Base-by-base conservation (phyloP, 2,113 vertebrate species). In the Lucifuga dentata region DNA sequence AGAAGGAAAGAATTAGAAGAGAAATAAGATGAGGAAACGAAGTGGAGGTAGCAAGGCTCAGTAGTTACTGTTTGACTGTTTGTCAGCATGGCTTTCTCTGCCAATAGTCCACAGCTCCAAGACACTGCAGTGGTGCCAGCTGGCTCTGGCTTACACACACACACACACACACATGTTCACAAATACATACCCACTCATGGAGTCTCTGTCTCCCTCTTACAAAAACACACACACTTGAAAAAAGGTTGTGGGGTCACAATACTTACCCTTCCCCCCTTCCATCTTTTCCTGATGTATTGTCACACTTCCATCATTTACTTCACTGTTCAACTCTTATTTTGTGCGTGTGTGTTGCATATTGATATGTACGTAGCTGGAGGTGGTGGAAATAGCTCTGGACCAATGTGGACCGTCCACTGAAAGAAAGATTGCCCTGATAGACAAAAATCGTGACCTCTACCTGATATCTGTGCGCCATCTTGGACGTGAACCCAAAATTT, bases 391-490 rank as follows among this genome's bases (percentile, higher is more conserved):
- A 62, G 95, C 96, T 56, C 88, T 99, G 89, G 96, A 99, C 86
- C 96, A 98, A 88, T 94, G 93, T 43, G 98, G 97, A 55, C 90
- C 94, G 21, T 93, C 93, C 44, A 94, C 70, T 75, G 96, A 96
- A 40, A 94, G 97, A 65, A 98, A 96, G 93, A 92, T 99, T 21
- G 95, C 95, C 66, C 90, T 99, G 85, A 94, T 97, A 84, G 97
- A 99, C 90, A 99, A 97, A 89, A 98, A 98, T 80, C 95, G 94
- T 75, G 97, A 99, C 88, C 95, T 99, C 33, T 95, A 94, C 83
- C 92, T 99, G 80, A 95, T 94, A 24, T 94, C 95, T 1, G 94
- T 96, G 51, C 94, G 94, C 36, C 92, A 93, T 78, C 94, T 96
- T 78, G 95, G 95, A 4, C 93, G 94, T 68, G 95, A 97, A 74